Evolutionary conservation across 2,888 invertebrate genomes (phyloP).

Genomic region (Sinopyrophorus schimmeli): DNA sequence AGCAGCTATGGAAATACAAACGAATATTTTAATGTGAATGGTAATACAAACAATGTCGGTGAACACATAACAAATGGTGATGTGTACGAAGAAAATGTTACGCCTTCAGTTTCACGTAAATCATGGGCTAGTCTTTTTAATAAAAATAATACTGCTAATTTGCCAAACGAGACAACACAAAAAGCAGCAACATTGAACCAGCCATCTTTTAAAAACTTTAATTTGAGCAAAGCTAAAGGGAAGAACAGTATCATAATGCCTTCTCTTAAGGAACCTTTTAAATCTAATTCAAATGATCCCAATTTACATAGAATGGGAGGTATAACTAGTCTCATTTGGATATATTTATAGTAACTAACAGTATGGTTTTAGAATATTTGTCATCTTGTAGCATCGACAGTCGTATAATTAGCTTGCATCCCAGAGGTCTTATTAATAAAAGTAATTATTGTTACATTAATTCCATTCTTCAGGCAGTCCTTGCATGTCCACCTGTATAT

Average conservation of each 20-base stretch:
- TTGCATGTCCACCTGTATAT: slow-evolving; percentile 94
- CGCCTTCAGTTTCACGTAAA: too few relatives aligned
- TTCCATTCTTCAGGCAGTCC: slow-evolving; percentile 88
- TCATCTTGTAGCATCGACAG: slow-evolving; percentile 77
- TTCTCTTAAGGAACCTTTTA: slow-evolving; percentile 54
- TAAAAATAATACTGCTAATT: slow-evolving; percentile 10
- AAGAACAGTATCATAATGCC: slow-evolving; percentile 39
- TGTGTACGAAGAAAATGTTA: too few relatives aligned
- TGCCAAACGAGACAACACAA: not conserved
- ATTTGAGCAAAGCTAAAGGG: slow-evolving; percentile 9
- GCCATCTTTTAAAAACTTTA: too few relatives aligned
- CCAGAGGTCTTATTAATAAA: slow-evolving; percentile 89
- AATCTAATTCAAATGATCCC: slow-evolving; percentile 65
- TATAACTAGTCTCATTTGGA: slow-evolving; percentile 50
- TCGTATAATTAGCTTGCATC: slow-evolving; percentile 77
- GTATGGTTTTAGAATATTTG: slow-evolving; percentile 74
- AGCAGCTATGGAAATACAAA: too few relatives aligned
- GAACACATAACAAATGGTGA: too few relatives aligned
- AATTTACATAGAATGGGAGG: slow-evolving; percentile 72
- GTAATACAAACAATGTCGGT: too few relatives aligned
- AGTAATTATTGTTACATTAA: slow-evolving; percentile 98
- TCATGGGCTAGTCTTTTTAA: slow-evolving; percentile 73
- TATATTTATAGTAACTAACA: not conserved
- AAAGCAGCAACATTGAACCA: not conserved
- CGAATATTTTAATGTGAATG: too few relatives aligned